Base-by-base conservation (phyloP, 2,888 invertebrate species). In the Mythimna vitellina region DNA sequence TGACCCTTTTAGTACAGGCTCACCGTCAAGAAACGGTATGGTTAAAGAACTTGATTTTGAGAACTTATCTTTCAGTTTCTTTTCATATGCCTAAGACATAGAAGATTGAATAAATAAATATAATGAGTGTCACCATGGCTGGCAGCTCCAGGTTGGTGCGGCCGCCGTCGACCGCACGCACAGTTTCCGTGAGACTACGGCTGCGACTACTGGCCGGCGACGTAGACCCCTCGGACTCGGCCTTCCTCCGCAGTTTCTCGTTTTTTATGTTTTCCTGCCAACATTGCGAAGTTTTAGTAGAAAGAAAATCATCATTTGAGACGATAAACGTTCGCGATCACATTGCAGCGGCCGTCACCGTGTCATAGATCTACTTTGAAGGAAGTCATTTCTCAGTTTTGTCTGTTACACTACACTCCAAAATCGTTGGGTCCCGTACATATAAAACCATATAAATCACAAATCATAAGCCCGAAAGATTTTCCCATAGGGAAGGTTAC, bases 131-230 rank as follows among this genome's bases (percentile, higher is more conserved):
- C 14, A 79, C 74, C 69, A 38, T 25, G 20, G 1, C 10, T 9
- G 14, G 38, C 2, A n/a, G 4, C 5, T 65, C 51, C 10, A 70
- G 29, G 3, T 46, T 22, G 0, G 65, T 53, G 8, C 32, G 25
- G 8, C 58, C 73, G 9, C 12, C 20, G 22, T 54, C 65, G 0
- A 0, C 8, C 1, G 61, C 35, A 5, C 78, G 80, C 42, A 14
- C 62, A 42, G 49, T 1, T 12, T 79, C 78, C 5, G 29, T 73
- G 54, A 78, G 14, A 22, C 79, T 78, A n/a, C 1, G 57, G 25
- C 25, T 29, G 29, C 1, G 58, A n/a, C 25, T 29, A 17, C 12
- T 29, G 1, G 0, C 9, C 0, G 1, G 10, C 49, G 56, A 29
- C 38, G 1, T 0, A 0, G 51, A 2, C 6, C 0, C 2, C 1